Evolutionary conservation across 92 coral and sea anemone species (phyloP).

Genomic region (Siderastrea radians): DNA sequence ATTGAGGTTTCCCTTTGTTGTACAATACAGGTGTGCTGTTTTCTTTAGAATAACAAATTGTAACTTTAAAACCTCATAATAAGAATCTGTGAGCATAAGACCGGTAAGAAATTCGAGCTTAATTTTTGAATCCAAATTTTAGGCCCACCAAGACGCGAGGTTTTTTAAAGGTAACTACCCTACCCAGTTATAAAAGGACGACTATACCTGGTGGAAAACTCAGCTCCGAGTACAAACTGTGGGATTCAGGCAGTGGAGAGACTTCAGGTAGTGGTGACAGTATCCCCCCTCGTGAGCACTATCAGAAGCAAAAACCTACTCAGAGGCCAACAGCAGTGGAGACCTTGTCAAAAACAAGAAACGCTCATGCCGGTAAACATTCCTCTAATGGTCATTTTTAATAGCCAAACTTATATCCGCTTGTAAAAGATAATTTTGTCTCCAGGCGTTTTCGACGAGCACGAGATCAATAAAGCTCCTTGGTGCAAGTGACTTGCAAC

Average conservation of each 20-base stretch:
- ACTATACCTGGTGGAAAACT: not conserved
- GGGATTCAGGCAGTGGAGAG: constrained; percentile 17
- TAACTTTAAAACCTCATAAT: no score
- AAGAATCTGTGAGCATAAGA: no score
- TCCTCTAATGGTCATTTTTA: not conserved
- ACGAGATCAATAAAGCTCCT: no score
- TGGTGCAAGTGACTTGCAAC: no score
- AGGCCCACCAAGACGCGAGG: not conserved
- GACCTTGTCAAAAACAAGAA: not conserved
- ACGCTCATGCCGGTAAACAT: constrained; percentile 14
- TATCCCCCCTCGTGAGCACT: not conserved
- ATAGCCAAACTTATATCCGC: not conserved
- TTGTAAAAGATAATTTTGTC: not conserved
- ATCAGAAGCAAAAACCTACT: not conserved
- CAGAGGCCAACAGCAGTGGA: not conserved
- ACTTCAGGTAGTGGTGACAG: constrained; percentile 27
- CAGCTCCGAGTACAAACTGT: not conserved
- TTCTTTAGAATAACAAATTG: no score
- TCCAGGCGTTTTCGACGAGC: no score
- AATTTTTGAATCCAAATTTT: not conserved
- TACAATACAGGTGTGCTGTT: no score
- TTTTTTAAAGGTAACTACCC: not conserved
- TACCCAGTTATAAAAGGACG: constrained; percentile 17
- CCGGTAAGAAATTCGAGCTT: no score
- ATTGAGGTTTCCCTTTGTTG: no score